These are phyloP conservation scores for Dolomedes plantarius DNA, from an alignment of 2,888 invertebrate species.

Conservation along the genomic window DNA sequence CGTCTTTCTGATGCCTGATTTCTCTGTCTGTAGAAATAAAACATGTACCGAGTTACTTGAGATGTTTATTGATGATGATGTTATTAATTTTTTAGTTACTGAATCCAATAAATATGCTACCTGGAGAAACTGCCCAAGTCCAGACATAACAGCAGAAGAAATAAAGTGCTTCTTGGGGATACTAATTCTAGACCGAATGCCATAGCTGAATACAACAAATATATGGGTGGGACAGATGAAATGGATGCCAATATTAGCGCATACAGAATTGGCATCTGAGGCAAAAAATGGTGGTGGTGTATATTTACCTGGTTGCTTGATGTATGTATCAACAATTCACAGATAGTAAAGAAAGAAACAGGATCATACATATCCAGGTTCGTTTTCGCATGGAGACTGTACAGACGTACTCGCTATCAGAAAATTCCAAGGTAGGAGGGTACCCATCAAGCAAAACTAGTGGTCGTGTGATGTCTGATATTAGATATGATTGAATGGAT, in stretches of 20 bases:
- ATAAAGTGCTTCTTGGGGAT: neutral
- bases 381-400: neutral
- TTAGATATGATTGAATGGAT: no score
- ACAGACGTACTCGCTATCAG: no score
- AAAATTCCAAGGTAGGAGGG: no score
- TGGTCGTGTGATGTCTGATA: no score
- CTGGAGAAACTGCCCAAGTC: neutral
- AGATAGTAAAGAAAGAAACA: neutral
- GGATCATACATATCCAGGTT: conserved; percentile 2
- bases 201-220: neutral
- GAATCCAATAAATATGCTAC: no score
- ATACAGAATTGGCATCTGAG: no score
- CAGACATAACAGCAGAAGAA: neutral
- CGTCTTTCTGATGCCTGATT: neutral
- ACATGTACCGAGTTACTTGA: neutral
- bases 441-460: no score
- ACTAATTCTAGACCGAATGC: neutral
- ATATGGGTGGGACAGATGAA: neutral
- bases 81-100: no score
- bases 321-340: no score
- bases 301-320: no score
- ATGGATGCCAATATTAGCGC: neutral
- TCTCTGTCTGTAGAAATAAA: neutral
- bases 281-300: no score
- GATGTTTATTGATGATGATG: neutral